Evolutionary conservation across 2,113 vertebrate species (phyloP).

Genomic region (Crotalus horridus): DNA sequence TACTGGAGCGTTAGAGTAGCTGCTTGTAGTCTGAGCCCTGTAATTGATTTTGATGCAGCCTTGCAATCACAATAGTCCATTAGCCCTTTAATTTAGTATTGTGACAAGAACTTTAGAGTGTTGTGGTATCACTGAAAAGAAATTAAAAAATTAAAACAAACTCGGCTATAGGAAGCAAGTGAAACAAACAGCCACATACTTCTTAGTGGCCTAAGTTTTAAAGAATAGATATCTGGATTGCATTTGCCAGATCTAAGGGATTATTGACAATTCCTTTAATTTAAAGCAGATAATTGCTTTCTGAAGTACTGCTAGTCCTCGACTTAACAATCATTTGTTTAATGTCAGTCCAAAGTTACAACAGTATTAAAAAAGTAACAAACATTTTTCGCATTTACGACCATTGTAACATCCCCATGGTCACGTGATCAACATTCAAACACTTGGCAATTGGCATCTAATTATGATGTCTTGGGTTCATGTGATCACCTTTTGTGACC

Average conservation of each 20-base stretch:
- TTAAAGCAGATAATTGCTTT: background rate
- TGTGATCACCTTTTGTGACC: background rate
- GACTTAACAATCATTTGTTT: background rate
- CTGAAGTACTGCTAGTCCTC: background rate
- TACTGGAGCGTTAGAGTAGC: background rate
- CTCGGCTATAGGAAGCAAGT: slow-evolving; percentile 6
- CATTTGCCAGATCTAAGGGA: background rate
- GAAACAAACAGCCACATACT: background rate
- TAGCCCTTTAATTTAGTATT: slow-evolving; percentile 14
- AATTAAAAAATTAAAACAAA: background rate
- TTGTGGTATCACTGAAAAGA: accelerated
- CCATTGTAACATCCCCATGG: background rate
- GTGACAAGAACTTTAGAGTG: slow-evolving; percentile 1
- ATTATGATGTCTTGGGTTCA: background rate
- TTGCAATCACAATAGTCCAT: background rate
- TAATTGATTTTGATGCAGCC: slow-evolving; percentile 21
- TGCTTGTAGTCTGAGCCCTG: background rate
- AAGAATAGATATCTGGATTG: background rate
- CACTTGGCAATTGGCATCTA: background rate
- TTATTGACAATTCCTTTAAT: background rate
- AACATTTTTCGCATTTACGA: background rate
- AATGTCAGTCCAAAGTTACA: background rate
- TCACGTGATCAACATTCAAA: background rate
- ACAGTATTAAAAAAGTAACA: background rate
- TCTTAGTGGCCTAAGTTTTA: background rate